Percentiles rank a stretch among this genome's conserved stretches.
These are phyloP conservation scores for Epirrita christyi DNA, from an alignment of 2,888 invertebrate genomes.

Conservation along the genomic window DNA sequence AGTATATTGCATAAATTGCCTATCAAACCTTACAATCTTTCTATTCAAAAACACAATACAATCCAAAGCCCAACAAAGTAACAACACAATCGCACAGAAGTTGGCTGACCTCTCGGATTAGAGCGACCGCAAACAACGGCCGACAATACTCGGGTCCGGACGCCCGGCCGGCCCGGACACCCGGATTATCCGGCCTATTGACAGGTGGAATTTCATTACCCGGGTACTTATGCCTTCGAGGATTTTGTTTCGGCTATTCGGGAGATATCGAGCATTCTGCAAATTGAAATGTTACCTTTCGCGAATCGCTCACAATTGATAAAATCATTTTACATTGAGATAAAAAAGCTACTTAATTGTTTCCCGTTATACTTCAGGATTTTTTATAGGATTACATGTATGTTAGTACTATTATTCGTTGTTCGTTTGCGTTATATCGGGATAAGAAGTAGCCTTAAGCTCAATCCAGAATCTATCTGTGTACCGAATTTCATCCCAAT, in stretches of 20 bases:
- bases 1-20: conserved; percentile 13
- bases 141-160: conserved; percentile 21
- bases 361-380: not conserved
- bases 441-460: too few species aligned
- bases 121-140: conserved; percentile 29
- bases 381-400: too few species aligned
- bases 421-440: too few species aligned
- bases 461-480: too few species aligned
- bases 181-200: conserved; percentile 41
- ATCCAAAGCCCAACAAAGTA: conserved; percentile 23
- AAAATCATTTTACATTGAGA: conserved; percentile 9
- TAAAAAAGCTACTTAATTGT: not conserved
- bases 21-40: conserved; percentile 6
- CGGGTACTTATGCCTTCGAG: conserved; percentile 31
- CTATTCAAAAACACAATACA: conserved; percentile 10
- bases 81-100: conserved; percentile 33
- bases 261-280: conserved; percentile 14
- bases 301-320: conserved; percentile 7
- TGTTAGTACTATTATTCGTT: too few species aligned
- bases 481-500: too few species aligned
- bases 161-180: conserved; percentile 18
- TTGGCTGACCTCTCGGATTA: conserved; percentile 36
- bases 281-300: conserved; percentile 16
- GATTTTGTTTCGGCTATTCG: conserved; percentile 6
- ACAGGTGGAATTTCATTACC: conserved; percentile 43